Base-by-base conservation (phyloP, 2,888 invertebrate species). In the Andrena praecox region DNA sequence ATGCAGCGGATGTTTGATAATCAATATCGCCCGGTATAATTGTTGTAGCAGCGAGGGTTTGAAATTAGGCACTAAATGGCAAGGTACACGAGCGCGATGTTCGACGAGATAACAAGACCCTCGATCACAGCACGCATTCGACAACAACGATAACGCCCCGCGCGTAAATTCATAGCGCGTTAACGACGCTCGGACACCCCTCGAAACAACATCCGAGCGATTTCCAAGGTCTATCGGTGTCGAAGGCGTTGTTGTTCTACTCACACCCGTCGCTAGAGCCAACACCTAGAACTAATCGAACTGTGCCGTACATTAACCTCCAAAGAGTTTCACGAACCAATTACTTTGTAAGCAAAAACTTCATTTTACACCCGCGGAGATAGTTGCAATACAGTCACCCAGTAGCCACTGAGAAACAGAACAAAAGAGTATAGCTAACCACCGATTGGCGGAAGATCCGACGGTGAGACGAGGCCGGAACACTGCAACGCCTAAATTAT, bases 161-260 rank as follows among this genome's bases (percentile, higher is more conserved):
- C 24, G 70, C 78, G 77, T 77, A 80, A 77, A 80, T 77, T 60
- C 70, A 77, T 70, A 71, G 70, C 24, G 42, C 42, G 63, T 80
- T 77, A 70, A 79, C 52, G 76, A 66, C 48, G 77, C 42, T 31
- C 24, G 42, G 60, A 54, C 77, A 62, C 50, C 60, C 71, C 35
- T 68, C 79, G 79, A 63, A 63, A 72, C 79, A 20, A 50, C 67
- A 67, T 50, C 33, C 42, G 16, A 16, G 10, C 67, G n/a, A 60
- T 54, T 68, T 27, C 35, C 16, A 16, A 78, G 60, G 27, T 64
- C 20, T 52, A 42, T 60, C 42, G 52, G 33, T 66, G 66, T 33
- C 16, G 20, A 50, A 8, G 42, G 27, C 24, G 54, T 54, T 72
- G 33, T 64, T 54, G 20, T 70, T 70, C 29, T 7, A 24, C 33